Evolutionary conservation across 2,797 vertebrate species (phyloP).

Genomic region (Coracias cyanogaster): DNA sequence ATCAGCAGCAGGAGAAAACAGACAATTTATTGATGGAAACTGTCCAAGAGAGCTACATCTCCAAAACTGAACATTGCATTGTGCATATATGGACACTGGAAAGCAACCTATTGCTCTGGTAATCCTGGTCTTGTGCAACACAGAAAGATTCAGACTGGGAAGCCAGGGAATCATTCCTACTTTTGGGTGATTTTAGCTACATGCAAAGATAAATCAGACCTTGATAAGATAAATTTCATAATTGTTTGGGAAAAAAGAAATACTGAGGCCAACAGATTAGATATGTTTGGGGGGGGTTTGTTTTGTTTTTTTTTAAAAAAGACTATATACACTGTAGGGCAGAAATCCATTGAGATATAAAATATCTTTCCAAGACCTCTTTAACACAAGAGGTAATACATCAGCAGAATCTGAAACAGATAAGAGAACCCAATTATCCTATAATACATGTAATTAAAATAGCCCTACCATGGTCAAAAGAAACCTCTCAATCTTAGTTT

Average conservation of each 20-base stretch:
- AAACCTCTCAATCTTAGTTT: neutral
- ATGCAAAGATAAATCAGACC: neutral
- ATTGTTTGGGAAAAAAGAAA: neutral
- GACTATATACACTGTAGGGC: neutral
- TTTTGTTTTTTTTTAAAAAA: too few relatives aligned
- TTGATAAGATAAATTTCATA: neutral
- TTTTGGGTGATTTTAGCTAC: neutral
- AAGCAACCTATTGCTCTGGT: neutral
- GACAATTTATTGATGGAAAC: neutral
- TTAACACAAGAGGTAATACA: neutral
- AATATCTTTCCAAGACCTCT: neutral
- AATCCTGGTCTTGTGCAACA: neutral
- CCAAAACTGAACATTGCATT: neutral
- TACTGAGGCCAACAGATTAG: rapidly evolving
- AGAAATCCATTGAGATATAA: neutral
- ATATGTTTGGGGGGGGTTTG: neutral
- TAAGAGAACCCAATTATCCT: neutral
- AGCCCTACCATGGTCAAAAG: neutral
- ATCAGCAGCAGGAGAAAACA: neutral
- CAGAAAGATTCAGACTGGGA: neutral
- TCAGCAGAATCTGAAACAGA: neutral
- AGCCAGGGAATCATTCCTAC: neutral
- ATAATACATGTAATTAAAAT: neutral
- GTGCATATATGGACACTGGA: neutral
- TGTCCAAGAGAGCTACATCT: neutral